Base-by-base conservation (phyloP, 2,888 invertebrate species). In the Lasioglossum calceatum region DNA sequence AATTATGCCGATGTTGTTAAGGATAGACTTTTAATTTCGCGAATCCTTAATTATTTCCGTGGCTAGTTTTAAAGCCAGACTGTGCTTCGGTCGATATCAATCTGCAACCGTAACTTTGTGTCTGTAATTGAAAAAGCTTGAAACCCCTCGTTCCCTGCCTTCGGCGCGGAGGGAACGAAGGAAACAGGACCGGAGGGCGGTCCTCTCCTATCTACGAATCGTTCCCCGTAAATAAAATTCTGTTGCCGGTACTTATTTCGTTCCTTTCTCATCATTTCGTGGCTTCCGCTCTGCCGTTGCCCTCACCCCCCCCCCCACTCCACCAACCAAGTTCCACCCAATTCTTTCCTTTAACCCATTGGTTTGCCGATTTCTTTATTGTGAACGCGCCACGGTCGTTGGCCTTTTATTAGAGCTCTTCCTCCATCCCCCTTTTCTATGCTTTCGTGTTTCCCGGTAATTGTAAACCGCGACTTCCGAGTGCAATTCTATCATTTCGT, bases 11-110 rank as follows among this genome's bases (percentile, higher is more conserved):
- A 82, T 76, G 70, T 78, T 77, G 85, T 82, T 67, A 82, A 86
- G 89, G 87, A 92, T 91, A 91, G 91, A 91, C 92, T 92, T 93
- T 93, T 92, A 92, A 92, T 93, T 93, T 92, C 89, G 89, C 86
- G 90, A 90, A 90, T 93, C 92, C 88, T 91, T 93, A 93, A 93
- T 93, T 93, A 93, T 91, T 92, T 89, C 88, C 88, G 67, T 77
- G 79, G 90, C 88, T 89, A 92, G 90, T 93, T 93, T 92, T 90
- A 91, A 91, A 91, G 88, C 87, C 83, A 80, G 77, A 19, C 72
- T 75, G 58, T 58, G 75, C 70, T 81, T 76, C 82, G 80, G 58
- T 85, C 81, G 88, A 88, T 88, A 90, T 87, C 86, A 75, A 79
- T 81, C 82, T 85, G 87, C 87, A 88, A 91, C 87, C 87, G 89